Percentiles rank a stretch among this genome's conserved stretches.
Evolutionary conservation across 2,113 vertebrate genomes (phyloP).

Genomic region (Arenaria interpres): DNA sequence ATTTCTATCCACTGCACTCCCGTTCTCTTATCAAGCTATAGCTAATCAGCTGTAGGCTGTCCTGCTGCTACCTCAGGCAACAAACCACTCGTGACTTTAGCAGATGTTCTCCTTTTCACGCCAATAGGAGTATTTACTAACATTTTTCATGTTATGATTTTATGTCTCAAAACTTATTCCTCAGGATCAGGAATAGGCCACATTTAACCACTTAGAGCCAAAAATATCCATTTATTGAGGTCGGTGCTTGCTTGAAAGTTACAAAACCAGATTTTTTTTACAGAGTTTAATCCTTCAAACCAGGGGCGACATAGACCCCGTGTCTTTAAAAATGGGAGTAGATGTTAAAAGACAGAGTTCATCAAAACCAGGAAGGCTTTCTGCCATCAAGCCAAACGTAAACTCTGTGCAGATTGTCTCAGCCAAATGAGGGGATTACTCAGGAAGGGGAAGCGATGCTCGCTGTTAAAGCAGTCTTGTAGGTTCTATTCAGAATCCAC

Average conservation of each 20-base stretch:
- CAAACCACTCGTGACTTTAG: slow-evolving; percentile 48
- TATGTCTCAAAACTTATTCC: not conserved
- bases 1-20: not conserved
- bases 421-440: not conserved
- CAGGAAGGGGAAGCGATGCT: not conserved
- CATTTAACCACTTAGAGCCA: not conserved
- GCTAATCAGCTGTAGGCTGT: slow-evolving; percentile 52
- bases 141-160: not conserved
- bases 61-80: slow-evolving; percentile 54
- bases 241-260: not conserved
- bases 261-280: not conserved
- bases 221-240: not conserved
- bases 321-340: no score
- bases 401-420: not conserved
- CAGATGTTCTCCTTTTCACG: slow-evolving; percentile 58
- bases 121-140: slow-evolving; percentile 24
- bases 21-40: not conserved
- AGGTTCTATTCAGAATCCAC: not conserved
- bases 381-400: not conserved
- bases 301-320: no score
- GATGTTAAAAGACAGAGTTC: not conserved
- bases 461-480: not conserved
- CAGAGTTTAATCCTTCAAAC: no score
- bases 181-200: not conserved
- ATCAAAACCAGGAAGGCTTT: not conserved